A percentile compares a stretch with the other conserved stretches of the same genome.
Conservation (phyloP, 2,888 invertebrate genomes). For the Apodemia zela region DNA sequence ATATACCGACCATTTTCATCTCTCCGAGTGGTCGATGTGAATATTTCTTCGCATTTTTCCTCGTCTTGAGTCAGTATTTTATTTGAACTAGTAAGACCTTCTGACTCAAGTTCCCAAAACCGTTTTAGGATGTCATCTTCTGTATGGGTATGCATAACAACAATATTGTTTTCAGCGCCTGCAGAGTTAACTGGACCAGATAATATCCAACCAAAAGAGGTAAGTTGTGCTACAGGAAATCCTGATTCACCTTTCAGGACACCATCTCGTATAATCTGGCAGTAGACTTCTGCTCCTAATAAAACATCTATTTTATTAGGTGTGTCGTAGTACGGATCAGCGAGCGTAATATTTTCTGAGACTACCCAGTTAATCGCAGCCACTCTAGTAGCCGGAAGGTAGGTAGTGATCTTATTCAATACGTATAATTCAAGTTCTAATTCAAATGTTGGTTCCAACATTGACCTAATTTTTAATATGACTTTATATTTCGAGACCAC, state of each 20-base stretch:
- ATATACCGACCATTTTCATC: conserved; percentile 26
- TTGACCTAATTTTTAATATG: conserved; percentile 29
- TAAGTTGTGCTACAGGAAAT: conserved; percentile 29
- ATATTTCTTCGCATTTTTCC: conserved; percentile 24
- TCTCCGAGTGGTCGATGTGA: conserved; percentile 23
- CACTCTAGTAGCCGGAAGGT: conserved; percentile 18
- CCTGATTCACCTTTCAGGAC: conserved; percentile 25
- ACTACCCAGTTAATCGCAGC: conserved; percentile 13
- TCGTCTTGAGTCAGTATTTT: conserved; percentile 22
- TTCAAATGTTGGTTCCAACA: conserved; percentile 18
- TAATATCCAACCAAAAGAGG: conserved; percentile 35
- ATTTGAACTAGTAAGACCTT: conserved; percentile 12
- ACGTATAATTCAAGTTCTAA: conserved; percentile 22
- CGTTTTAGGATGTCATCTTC: conserved; percentile 23
- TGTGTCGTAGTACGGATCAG: conserved; percentile 25
- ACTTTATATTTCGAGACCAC: conserved; percentile 22
- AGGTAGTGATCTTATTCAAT: conserved; percentile 22
- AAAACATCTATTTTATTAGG: conserved; percentile 32
- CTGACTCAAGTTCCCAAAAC: conserved; percentile 29
- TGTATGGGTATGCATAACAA: conserved; percentile 16
- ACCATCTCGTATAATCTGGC: conserved; percentile 31
- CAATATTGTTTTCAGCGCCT: background rate
- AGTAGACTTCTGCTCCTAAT: conserved; percentile 36
- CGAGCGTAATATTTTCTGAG: conserved; percentile 17
- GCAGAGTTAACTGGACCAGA: conserved; percentile 27